These are phyloP conservation scores for Atrichornis clamosus DNA, from an alignment of 2,113 vertebrate genomes.

Conservation along the genomic window DNA sequence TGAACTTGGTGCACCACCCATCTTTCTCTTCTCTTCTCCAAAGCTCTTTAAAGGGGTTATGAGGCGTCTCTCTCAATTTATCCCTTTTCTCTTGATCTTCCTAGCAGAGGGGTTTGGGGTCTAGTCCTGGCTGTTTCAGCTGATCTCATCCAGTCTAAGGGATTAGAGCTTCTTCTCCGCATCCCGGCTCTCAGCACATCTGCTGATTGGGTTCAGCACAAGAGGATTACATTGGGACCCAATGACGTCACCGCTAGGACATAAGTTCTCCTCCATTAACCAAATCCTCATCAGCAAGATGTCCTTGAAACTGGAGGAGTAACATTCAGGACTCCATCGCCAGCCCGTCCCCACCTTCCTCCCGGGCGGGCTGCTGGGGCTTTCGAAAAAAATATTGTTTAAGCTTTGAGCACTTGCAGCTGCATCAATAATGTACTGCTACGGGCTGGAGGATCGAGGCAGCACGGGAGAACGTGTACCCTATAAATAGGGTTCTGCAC, in stretches of 20 bases:
- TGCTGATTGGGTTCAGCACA: slow-evolving; percentile 92
- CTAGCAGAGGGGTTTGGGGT: slow-evolving; percentile 79
- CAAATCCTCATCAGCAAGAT: slow-evolving; percentile 97
- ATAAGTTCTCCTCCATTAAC: slow-evolving; percentile 88
- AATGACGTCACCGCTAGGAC: slow-evolving; percentile 96
- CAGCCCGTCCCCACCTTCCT: slow-evolving; percentile 41
- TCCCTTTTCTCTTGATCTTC: slow-evolving; percentile 87
- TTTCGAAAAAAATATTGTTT: slow-evolving; percentile 50
- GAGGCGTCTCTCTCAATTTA: slow-evolving; percentile 79
- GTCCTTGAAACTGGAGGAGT: slow-evolving; percentile 93
- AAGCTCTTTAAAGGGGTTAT: slow-evolving; percentile 73
- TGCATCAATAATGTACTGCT: slow-evolving; percentile 12
- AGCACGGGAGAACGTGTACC: not conserved
- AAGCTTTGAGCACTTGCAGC: slow-evolving; percentile 59
- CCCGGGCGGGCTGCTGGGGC: slow-evolving; percentile 34
- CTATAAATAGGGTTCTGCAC: slow-evolving; percentile 58
- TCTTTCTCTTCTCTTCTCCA: slow-evolving; percentile 71
- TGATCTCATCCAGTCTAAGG: slow-evolving; percentile 85
- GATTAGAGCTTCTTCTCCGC: slow-evolving; percentile 89
- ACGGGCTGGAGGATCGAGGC: slow-evolving; percentile 16
- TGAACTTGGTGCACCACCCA: slow-evolving; percentile 66
- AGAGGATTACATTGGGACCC: slow-evolving; percentile 97
- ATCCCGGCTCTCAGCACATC: slow-evolving; percentile 91
- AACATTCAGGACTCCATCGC: slow-evolving; percentile 78
- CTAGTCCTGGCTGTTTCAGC: slow-evolving; percentile 79